Conservation (phyloP, 2,888 invertebrate species). For the Physocephala rufipes region DNA sequence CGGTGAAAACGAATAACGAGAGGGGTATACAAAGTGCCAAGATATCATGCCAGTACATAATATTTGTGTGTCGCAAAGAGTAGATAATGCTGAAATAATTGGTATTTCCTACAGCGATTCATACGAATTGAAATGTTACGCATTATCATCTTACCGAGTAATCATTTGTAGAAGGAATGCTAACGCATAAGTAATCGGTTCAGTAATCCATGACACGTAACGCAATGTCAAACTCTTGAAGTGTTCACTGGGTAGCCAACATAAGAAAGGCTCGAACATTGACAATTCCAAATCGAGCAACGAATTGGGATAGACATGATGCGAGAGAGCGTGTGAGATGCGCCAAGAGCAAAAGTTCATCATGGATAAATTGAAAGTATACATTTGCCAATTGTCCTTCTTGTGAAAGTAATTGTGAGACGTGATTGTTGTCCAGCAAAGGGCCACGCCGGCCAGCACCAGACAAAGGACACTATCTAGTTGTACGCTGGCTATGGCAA, state of each 20-base stretch:
- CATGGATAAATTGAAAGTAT: slow-evolving; percentile 76
- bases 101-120: background rate
- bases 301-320: slow-evolving; percentile 82
- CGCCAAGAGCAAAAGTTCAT: slow-evolving; percentile 75
- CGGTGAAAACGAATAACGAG: slow-evolving; percentile 64
- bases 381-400: slow-evolving; percentile 81
- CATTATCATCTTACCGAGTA: slow-evolving; percentile 53
- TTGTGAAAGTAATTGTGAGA: slow-evolving; percentile 83
- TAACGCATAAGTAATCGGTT: slow-evolving; percentile 62
- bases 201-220: slow-evolving; percentile 68
- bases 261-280: slow-evolving; percentile 73
- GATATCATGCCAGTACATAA: slow-evolving; percentile 64
- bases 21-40: slow-evolving; percentile 65
- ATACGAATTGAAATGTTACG: background rate
- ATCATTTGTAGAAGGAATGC: slow-evolving; percentile 55
- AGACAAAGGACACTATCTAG: slow-evolving; percentile 56
- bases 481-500: slow-evolving; percentile 62
- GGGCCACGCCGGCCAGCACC: slow-evolving; percentile 68
- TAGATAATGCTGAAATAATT: slow-evolving; percentile 52
- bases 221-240: slow-evolving; percentile 68
- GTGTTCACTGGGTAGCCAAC: slow-evolving; percentile 70
- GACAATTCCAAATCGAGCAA: slow-evolving; percentile 78
- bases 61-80: slow-evolving; percentile 53
- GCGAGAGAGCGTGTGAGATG: slow-evolving; percentile 79
- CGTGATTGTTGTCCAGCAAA: slow-evolving; percentile 71